Base-by-base conservation (phyloP, 35 echinoderm and acorn worm species). In the Lytechinus variegatus region DNA sequence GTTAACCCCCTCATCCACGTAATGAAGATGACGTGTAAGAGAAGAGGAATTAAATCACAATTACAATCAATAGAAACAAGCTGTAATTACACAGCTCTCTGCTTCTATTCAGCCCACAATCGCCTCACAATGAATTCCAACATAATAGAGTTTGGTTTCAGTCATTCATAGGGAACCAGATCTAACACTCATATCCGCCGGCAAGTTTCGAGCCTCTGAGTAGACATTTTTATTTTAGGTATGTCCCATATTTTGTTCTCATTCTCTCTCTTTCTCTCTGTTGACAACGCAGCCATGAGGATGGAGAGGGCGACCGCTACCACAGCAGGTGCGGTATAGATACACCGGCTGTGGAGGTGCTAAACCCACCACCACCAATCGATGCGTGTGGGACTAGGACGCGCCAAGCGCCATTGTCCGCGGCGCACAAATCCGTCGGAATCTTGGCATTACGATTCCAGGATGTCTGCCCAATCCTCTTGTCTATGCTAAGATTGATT, bases 371-470 rank as follows among this genome's bases (percentile, higher is more conserved):
- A 93, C 92, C 92, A 93, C 92, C n/a, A 93, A 93, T 93, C 92
- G 92, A 93, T 93, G 53, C 92, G 54, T 93, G 92, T 93, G 92
- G 92, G 92, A 93, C 92, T 93, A 55, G 92, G 92, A 27, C 92
- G 92, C 92, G 92, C 92, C 92, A 57, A 93, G 92, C 92, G 52
- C 92, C 56, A 93, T 93, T 93, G 92, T 93, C 53, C 27, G 11
- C 53, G n/a, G 52, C 55, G 54, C 92, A 33, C 54, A 93, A 93
- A 93, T 93, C 92, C 92, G 92, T 28, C 53, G 52, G 92, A 93
- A 93, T 93, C 92, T 93, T 93, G 92, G 92, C 92, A 93, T 93
- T 93, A 93, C 92, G 92, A 93, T 93, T 93, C 92, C 92, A 57
- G 14, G 52, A 93, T 93, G 92, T 93, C 92, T 93, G 92, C 54